Conservation (phyloP, 2,113 vertebrate species). For the Brachirus orientalis region DNA sequence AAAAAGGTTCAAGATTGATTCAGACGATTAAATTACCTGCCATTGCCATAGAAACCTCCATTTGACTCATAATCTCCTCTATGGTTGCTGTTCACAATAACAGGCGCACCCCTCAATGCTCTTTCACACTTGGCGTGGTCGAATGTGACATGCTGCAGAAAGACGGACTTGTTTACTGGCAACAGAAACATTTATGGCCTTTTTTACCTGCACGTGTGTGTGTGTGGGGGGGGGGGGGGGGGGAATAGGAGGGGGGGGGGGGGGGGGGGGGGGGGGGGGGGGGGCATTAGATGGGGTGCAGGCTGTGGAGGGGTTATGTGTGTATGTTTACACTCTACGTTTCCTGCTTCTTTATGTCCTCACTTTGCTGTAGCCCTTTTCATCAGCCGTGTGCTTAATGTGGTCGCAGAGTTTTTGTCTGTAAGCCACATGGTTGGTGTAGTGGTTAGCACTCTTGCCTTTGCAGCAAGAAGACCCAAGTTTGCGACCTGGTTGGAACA, state of each 20-base stretch:
- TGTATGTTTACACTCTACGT: constrained; percentile 27
- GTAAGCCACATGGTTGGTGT: too few species aligned
- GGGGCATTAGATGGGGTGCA: constrained; percentile 28
- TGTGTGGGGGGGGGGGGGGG: neutral
- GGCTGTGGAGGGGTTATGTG: constrained; percentile 23
- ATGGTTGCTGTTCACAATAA: constrained; percentile 14
- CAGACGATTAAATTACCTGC: constrained; percentile 46
- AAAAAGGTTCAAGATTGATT: constrained; percentile 39
- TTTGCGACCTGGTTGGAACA: too few species aligned
- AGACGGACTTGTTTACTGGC: neutral
- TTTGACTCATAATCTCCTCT: constrained; percentile 21
- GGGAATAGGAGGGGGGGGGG: constrained; percentile 21
- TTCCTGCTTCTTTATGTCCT: constrained; percentile 40
- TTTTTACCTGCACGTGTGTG: neutral
- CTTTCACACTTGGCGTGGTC: neutral
- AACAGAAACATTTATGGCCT: neutral
- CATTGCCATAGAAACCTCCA: constrained; percentile 61
- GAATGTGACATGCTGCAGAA: neutral
- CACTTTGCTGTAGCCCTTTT: constrained; percentile 1
- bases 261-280: neutral
- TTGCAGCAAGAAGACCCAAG: too few species aligned
- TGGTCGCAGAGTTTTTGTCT: neutral
- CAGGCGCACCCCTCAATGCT: constrained; percentile 20
- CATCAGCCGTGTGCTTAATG: constrained; percentile 1
- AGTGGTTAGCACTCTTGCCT: too few species aligned